Percentiles rank a stretch among this genome's conserved stretches.
These are phyloP conservation scores for Chaetura pelagica DNA, from an alignment of 2,113 vertebrate species.

Conservation along the genomic window DNA sequence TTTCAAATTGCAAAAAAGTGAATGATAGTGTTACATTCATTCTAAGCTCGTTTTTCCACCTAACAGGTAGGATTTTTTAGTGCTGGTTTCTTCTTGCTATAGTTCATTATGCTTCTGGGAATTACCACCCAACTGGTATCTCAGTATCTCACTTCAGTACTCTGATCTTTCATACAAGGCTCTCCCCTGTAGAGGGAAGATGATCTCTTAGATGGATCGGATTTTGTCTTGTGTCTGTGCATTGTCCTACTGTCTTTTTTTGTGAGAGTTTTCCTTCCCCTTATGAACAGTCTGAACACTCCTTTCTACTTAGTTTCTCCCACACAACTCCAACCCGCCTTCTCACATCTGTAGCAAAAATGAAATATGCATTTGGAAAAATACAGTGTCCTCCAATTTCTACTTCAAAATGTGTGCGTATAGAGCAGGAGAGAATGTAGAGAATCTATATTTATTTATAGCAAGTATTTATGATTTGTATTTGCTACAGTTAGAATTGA, in stretches of 20 bases:
- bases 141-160: background rate
- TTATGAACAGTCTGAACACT: constrained; percentile 5
- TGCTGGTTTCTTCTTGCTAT: background rate
- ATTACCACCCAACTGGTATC: background rate
- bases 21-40: background rate
- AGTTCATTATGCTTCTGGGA: background rate
- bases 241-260: background rate
- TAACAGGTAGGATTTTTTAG: background rate
- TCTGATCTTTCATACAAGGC: background rate
- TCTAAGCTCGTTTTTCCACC: accelerated
- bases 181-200: background rate
- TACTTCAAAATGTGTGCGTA: background rate
- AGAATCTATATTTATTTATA: background rate
- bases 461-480: background rate
- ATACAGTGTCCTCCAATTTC: background rate
- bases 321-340: background rate
- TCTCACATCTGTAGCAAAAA: background rate
- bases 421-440: background rate
- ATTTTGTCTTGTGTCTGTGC: background rate
- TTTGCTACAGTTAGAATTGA: background rate
- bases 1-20: background rate
- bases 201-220: background rate
- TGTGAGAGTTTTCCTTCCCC: background rate
- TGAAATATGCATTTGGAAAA: background rate
- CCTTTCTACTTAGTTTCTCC: constrained; percentile 30